Base-by-base conservation (phyloP, 2,113 vertebrate species). In the Noctilio leporinus region DNA sequence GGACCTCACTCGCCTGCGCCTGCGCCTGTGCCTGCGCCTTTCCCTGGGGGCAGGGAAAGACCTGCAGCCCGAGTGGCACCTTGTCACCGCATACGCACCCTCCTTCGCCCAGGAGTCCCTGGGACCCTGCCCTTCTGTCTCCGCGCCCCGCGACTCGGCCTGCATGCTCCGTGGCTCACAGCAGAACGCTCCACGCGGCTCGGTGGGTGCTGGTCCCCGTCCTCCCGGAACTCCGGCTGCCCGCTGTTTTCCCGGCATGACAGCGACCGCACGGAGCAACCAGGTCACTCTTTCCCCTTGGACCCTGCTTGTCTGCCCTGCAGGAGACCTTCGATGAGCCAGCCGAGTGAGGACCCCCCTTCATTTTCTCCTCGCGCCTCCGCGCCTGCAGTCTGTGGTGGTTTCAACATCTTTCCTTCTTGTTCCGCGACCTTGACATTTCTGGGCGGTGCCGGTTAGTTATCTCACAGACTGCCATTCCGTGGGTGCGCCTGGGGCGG, bases 301-400 rank as follows among this genome's bases (percentile, higher is more conserved):
- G 64, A 2, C 49, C 53, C 43, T 14, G 38, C 40, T 40, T n/a
- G 12, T 45, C 4, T 2, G 47, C 64, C 40, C 17, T 62, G 6
- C 9, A 20, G 51, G 51, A n/a, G 40, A 26, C 40, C 4, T 15
- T 7, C 4, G 2, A 16, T 28, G 53, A 45, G 38, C 2, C 5
- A 47, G 40, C 30, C 12, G 69, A 57, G 67, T 9, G 40, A 3
- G 19, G 40, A 24, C 0, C 43, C 38, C 20, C 6, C 1, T 0
- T 14, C 15, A 0, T 1, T 5, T 14, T 3, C 72, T 35, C 40
- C 0, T 6, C 7, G 2, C 0, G 0, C 8, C 47, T 15, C 40
- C 1, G 0, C 10, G 33, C 57, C 78, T 92, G 45, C 17, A n/a
- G 2, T 33, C 40, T 40, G 70, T 1, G 64, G 19, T 38, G 0